A percentile compares a stretch with the other conserved stretches of the same genome.
phyloP scores from a whole-genome alignment of 1,140 invertebrate species.

The Thalassaphorura encarpata region DNA sequence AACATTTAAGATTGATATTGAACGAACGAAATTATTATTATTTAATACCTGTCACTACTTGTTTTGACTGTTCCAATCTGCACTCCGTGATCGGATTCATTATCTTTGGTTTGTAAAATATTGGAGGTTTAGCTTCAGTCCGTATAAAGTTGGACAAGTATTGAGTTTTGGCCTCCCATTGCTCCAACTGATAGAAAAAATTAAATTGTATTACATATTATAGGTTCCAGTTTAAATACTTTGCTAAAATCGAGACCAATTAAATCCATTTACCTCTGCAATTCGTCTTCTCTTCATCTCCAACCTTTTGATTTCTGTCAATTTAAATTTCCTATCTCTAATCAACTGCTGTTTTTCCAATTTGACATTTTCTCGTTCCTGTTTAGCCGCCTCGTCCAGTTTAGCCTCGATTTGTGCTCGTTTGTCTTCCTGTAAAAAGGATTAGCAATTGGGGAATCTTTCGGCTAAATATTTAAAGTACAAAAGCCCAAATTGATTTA shows the following conservation, averaged over 20 bases:
- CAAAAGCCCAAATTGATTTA: background rate
- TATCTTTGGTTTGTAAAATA: slow-evolving; percentile 78
- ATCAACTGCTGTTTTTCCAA: slow-evolving; percentile 77
- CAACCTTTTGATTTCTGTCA: slow-evolving; percentile 76
- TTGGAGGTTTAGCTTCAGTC: slow-evolving; percentile 71
- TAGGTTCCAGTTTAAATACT: background rate
- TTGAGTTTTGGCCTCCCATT: slow-evolving; percentile 71
- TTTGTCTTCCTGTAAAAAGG: slow-evolving; percentile 67
- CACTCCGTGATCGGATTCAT: slow-evolving; percentile 48
- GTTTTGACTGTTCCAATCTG: slow-evolving; percentile 46
- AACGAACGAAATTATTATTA: slow-evolving; percentile 3
- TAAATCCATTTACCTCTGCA: slow-evolving; percentile 54
- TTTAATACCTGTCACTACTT: slow-evolving; percentile 49
- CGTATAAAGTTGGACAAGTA: slow-evolving; percentile 72
- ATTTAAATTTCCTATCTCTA: slow-evolving; percentile 69
- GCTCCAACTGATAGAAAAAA: slow-evolving; percentile 48
- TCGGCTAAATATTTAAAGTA: slow-evolving; percentile 4
- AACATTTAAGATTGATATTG: slow-evolving; percentile 6
- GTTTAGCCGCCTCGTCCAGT: slow-evolving; percentile 77
- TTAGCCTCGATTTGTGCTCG: slow-evolving; percentile 83
- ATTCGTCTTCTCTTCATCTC: slow-evolving; percentile 82
- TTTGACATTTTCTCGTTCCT: slow-evolving; percentile 74
- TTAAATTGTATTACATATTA: background rate
- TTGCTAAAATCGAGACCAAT: background rate
- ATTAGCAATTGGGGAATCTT: too few relatives aligned